A percentile compares a stretch with the other conserved stretches of the same genome.
Evolutionary conservation across 2,797 vertebrate species (phyloP).

Genomic region (Fistularia commersonii): DNA sequence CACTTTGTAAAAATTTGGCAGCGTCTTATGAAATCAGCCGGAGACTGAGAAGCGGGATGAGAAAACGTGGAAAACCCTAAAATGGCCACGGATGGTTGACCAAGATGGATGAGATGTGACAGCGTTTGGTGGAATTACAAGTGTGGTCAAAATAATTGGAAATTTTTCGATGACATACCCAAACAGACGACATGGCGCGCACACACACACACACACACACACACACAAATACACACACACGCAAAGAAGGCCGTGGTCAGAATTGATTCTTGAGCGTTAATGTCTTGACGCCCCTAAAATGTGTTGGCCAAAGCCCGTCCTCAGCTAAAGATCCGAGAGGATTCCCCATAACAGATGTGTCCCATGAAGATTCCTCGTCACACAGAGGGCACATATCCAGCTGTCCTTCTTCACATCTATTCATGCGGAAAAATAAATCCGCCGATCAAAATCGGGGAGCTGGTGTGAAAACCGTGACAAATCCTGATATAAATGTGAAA

Average conservation of each 20-base stretch:
- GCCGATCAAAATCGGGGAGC: conserved; percentile 65
- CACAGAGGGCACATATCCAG: conserved; percentile 64
- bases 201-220: not conserved
- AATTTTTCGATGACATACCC: too few relatives aligned
- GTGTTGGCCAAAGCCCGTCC: conserved; percentile 13
- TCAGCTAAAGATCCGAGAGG: conserved; percentile 48
- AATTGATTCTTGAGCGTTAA: conserved; percentile 19
- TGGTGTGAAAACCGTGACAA: conserved; percentile 64
- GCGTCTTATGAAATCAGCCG: too few relatives aligned
- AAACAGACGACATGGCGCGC: too few relatives aligned
- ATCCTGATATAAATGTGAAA: conserved; percentile 76
- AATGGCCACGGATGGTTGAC: too few relatives aligned
- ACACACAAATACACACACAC: not conserved
- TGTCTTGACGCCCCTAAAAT: conserved; percentile 26
- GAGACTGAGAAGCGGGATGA: too few relatives aligned
- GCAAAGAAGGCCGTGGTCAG: conserved; percentile 15
- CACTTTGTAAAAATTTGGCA: too few relatives aligned
- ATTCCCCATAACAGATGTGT: conserved; percentile 57
- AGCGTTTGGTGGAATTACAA: too few relatives aligned
- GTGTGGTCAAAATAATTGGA: too few relatives aligned
- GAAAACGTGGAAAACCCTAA: too few relatives aligned
- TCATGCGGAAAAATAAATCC: conserved; percentile 72
- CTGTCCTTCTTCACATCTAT: conserved; percentile 57
- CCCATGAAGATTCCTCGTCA: conserved; percentile 69
- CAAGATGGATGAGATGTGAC: too few relatives aligned